Base-by-base conservation (phyloP, 1,140 invertebrate species). In the Cyclina sinensis region DNA sequence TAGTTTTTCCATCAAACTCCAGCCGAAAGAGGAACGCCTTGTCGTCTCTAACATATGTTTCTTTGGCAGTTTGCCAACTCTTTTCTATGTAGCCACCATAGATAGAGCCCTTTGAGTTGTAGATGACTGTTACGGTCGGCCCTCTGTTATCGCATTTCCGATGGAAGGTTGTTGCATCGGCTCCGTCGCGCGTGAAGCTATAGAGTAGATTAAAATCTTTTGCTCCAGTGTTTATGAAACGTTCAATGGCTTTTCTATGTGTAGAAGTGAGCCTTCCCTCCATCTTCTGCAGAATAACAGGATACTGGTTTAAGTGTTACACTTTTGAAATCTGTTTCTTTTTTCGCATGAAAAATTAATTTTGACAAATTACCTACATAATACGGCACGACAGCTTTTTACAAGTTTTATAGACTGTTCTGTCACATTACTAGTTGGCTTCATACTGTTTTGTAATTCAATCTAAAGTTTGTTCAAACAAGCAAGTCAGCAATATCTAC, bases 141-240 rank as follows among this genome's bases (percentile, higher is more conserved):
- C 90, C 90, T 68, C 86, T 78, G 37, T 86, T 81, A 54, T 92
- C 85, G 84, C 91, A 92, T 16, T 83, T 86, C 62, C 78, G 51
- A 78, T 92, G 90, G 81, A 92, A 92, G 27, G 43, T 88, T 30
- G 39, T 35, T 4, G 81, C 43, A 57, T 21, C 59, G 46, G 83
- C 89, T 0, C 90, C 90, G 57, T 92, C 90, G 48, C 54, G 76
- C 30, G 48, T 86, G 0, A 81, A 85, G 43, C 84, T 90, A 68
- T 91, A 92, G 48, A 91, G 32, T 27, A 90, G 43, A 35, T 59
- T 16, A 48, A 88, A 90, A 30, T 24, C 18, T 51, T 88, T 88
- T 21, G 35, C 18, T 35, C 74, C 57, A 24, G 5, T 30, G 18
- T 37, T 18, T 37, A 81, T 81, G n/a, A 39, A 81, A 12, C 48